Evolutionary conservation across 2,888 invertebrate genomes (phyloP), one percentile per base, ranked within the genome.

Genomic region (Synanthedon andrenaeformis): DNA sequence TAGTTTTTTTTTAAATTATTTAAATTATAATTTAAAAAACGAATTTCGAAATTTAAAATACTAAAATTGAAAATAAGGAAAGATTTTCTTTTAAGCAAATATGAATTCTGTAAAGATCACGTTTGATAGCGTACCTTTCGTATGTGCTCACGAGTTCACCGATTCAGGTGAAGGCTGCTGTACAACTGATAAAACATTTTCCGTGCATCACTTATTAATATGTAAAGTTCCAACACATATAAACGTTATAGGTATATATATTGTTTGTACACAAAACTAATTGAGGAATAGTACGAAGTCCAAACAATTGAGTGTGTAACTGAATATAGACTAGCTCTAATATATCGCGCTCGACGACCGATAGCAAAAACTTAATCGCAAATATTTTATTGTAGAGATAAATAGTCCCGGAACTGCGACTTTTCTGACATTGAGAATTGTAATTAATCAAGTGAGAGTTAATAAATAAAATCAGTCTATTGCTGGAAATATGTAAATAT

Each of bases 131-230:
- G n/a, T 45, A 14, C 45, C 13, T 45, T 45, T 14, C 45, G 14
- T n/a, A 4, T 13, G 12, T 45, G 12, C 11, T 23, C 23, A 23
- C 8, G 13, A 45, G 14, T 45, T 57, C 55, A 51, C 61, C 59
- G 56, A 28, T 53, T 56, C 66, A 62, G 61, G 62, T 66, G 63
- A 56, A 63, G 65, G 64, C 59, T 55, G 57, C 55, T 58, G 52
- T 55, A 54, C 62, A 55, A 68, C 69, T 70, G 70, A 70, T 67
- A 67, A 64, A 52, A 42, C 14, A 17, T 10, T 41, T 11, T 23
- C 11, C 49, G 52, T 52, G 52, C 54, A 56, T 56, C 54, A 41
- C 28, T 23, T 23, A 51, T 23, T 49, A n/a, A 51, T 51, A 53
- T 51, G 49, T 41, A 52, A 65, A 61, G 57, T 57, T 55, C 51